Evolutionary conservation across 1,140 invertebrate genomes (phyloP).

Genomic region (Magallana ariakensis): DNA sequence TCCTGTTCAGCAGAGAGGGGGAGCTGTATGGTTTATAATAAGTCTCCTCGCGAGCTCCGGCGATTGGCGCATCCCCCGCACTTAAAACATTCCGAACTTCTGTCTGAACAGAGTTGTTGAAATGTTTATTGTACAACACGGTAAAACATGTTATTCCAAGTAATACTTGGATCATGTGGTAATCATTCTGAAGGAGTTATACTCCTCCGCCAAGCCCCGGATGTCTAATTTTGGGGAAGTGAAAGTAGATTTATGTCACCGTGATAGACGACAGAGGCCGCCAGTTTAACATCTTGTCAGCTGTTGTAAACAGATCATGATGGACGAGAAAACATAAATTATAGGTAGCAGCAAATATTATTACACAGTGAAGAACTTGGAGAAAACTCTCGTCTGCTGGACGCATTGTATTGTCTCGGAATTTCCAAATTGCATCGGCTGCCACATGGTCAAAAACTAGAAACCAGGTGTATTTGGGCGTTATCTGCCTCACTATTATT

Average conservation of each 20-base stretch:
- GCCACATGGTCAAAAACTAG: slow-evolving; percentile 16
- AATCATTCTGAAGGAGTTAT: slow-evolving; percentile 20
- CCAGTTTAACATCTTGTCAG: slow-evolving; percentile 31
- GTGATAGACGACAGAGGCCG: slow-evolving; percentile 21
- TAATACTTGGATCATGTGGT: slow-evolving; percentile 25
- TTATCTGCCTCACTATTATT: neutral
- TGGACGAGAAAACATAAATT: slow-evolving; percentile 31
- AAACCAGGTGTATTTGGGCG: neutral
- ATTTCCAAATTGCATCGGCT: neutral
- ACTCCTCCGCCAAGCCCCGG: slow-evolving; percentile 21
- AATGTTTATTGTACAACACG: slow-evolving; percentile 26
- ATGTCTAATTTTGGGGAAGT: slow-evolving; percentile 27
- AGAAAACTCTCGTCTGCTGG: neutral
- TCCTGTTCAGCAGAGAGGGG: neutral
- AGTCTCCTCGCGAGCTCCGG: neutral
- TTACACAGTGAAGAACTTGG: neutral
- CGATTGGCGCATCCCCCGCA: slow-evolving; percentile 26
- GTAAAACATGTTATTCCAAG: slow-evolving; percentile 32
- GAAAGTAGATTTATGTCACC: slow-evolving; percentile 38
- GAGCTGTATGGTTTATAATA: neutral
- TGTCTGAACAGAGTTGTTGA: slow-evolving; percentile 27
- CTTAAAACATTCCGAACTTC: slow-evolving; percentile 18
- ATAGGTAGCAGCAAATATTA: slow-evolving; percentile 35
- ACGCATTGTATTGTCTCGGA: neutral
- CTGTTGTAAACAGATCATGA: slow-evolving; percentile 15